Percentiles rank a stretch among this genome's conserved stretches.
These are phyloP conservation scores for Probosciger aterrimus DNA, from an alignment of 2,113 vertebrate genomes.

Conservation along the genomic window DNA sequence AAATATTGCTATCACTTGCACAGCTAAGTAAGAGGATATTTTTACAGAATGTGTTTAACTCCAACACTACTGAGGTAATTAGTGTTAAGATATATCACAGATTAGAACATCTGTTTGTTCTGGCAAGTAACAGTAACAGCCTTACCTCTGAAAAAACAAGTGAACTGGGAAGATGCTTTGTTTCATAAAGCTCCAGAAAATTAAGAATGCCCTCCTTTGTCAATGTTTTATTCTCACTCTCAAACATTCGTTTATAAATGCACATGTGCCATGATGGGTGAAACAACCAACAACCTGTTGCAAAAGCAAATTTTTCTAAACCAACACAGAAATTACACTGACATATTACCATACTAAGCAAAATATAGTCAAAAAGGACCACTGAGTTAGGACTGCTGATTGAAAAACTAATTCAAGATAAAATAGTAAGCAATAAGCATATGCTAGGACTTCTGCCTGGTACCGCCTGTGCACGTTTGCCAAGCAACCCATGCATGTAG, in stretches of 20 bases:
- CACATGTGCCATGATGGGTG: constrained; percentile 92
- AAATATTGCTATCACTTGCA: neutral
- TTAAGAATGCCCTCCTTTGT: constrained; percentile 87
- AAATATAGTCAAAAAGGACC: neutral
- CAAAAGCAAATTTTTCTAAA: neutral
- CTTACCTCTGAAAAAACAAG: constrained; percentile 83
- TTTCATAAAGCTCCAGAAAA: constrained; percentile 83
- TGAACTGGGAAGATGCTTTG: constrained; percentile 74
- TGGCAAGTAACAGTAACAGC: neutral
- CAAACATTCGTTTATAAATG: constrained; percentile 93
- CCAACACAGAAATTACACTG: neutral
- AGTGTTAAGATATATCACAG: neutral
- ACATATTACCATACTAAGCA: neutral
- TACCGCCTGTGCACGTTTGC: neutral
- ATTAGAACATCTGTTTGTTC: neutral
- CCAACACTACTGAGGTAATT: neutral
- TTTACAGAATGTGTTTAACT: neutral
- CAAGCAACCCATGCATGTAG: neutral
- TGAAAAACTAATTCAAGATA: neutral
- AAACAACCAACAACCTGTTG: constrained; percentile 74
- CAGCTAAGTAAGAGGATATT: neutral
- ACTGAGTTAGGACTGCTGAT: neutral
- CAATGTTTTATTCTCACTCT: constrained; percentile 91
- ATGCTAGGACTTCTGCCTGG: neutral
- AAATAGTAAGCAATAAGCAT: rapidly evolving